A percentile compares a stretch with the other conserved stretches of the same genome.
Evolutionary conservation across 2,888 invertebrate genomes (phyloP).

Genomic region (Hanleya hanleyi): DNA sequence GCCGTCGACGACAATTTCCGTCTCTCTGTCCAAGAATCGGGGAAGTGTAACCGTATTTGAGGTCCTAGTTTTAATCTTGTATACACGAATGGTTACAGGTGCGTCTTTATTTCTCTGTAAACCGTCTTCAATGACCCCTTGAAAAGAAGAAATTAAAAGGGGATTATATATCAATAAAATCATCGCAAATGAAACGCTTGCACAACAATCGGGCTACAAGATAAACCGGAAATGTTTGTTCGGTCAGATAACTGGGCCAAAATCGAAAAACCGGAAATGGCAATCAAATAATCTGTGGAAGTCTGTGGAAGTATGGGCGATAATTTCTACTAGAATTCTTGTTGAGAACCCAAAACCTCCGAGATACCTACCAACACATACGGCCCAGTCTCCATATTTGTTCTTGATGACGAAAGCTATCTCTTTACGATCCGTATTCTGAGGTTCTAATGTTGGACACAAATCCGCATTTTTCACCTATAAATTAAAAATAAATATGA

Average conservation of each 20-base stretch:
- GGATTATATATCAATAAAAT: no score
- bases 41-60: background rate
- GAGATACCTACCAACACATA: conserved; percentile 7
- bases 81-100: background rate
- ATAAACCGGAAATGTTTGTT: no score
- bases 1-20: background rate
- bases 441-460: background rate
- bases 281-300: no score
- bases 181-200: no score
- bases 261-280: no score
- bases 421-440: background rate
- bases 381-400: conserved; percentile 9
- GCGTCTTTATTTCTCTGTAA: background rate
- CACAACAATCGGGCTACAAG: no score
- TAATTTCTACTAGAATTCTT: no score
- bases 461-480: background rate
- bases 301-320: no score
- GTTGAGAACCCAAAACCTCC: no score
- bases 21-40: background rate
- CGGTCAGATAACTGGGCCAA: no score
- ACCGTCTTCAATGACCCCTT: background rate
- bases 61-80: background rate
- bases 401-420: conserved; percentile 5
- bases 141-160: no score
- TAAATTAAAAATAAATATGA: no score